phyloP scores from a whole-genome alignment of 1,140 invertebrate genomes.

The Eufriesea mexicana region DNA sequence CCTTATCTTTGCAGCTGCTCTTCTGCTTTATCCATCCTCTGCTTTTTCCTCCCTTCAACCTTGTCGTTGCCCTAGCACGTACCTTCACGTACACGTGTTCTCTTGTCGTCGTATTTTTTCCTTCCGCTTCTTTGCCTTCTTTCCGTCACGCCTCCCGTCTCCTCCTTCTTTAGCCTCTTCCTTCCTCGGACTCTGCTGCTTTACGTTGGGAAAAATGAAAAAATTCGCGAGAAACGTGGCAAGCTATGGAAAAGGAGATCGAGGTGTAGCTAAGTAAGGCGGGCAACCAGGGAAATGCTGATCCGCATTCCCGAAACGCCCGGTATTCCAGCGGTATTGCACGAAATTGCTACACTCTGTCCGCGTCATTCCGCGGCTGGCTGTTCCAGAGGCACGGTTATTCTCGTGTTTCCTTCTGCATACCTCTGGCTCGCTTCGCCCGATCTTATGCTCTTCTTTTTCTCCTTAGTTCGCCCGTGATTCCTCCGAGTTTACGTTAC shows the following conservation, averaged over 20 bases:
- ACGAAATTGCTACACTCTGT: constrained; percentile 80
- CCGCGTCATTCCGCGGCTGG: constrained; percentile 75
- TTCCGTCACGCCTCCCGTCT: not conserved
- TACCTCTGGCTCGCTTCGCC: constrained; percentile 4
- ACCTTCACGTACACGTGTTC: too few species aligned
- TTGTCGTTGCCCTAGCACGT: too few species aligned
- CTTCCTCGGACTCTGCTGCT: not conserved
- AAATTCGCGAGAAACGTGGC: constrained; percentile 18
- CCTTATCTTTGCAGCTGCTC: too few species aligned
- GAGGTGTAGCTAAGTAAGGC: constrained; percentile 40
- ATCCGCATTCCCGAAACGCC: constrained; percentile 78
- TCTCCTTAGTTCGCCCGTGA: not conserved
- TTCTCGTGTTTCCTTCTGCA: constrained; percentile 20
- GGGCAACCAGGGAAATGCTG: constrained; percentile 74
- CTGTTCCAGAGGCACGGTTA: constrained; percentile 49
- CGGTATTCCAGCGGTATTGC: constrained; percentile 79
- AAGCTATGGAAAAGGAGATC: constrained; percentile 13
- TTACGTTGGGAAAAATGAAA: not conserved
- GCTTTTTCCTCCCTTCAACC: too few species aligned
- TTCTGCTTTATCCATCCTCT: too few species aligned
- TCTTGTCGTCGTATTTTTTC: too few species aligned
- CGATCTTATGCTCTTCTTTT: not conserved
- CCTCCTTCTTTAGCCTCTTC: not conserved
- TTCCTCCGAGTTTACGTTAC: not conserved
- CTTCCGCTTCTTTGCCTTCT: too few species aligned